A percentile compares a stretch with the other conserved stretches of the same genome.
Conservation (phyloP, 2,888 invertebrate genomes). For the Cremastobaeus sp. region DNA sequence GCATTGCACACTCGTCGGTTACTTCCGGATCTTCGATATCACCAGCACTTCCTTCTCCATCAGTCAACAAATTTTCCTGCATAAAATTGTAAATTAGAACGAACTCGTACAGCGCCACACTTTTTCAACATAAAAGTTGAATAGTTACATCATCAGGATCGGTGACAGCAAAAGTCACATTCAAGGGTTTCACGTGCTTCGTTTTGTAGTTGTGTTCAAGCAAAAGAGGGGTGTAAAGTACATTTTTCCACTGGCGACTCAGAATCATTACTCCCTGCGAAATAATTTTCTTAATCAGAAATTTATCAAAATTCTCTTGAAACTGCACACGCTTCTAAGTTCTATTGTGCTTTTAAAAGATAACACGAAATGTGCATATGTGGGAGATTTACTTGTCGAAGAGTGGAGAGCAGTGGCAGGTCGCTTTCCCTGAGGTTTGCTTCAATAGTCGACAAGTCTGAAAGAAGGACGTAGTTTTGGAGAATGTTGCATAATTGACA, state of each 20-base stretch:
- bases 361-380: too few species aligned
- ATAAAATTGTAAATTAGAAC: slow-evolving; percentile 1
- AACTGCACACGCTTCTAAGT: too few species aligned
- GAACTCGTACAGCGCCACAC: too few species aligned
- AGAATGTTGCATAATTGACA: slow-evolving; percentile 94
- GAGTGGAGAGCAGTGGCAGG: slow-evolving; percentile 91
- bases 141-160: slow-evolving; percentile 90
- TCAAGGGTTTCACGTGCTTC: slow-evolving; percentile 88
- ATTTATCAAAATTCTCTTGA: slow-evolving; percentile 21
- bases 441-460: slow-evolving; percentile 88
- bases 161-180: slow-evolving; percentile 92
- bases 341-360: too few species aligned
- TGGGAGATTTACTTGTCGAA: slow-evolving; percentile 85
- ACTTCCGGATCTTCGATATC: slow-evolving; percentile 82
- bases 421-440: slow-evolving; percentile 89
- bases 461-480: slow-evolving; percentile 89
- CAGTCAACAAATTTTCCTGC: slow-evolving; percentile 81
- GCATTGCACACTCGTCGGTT: slow-evolving; percentile 86
- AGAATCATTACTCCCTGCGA: slow-evolving; percentile 94
- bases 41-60: slow-evolving; percentile 81
- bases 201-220: slow-evolving; percentile 93
- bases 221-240: slow-evolving; percentile 93
- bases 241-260: slow-evolving; percentile 98
- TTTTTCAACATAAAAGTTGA: too few species aligned
- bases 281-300: slow-evolving; percentile 39